Conservation (phyloP, 2,888 invertebrate species). For the Andrena hattorfiana region DNA sequence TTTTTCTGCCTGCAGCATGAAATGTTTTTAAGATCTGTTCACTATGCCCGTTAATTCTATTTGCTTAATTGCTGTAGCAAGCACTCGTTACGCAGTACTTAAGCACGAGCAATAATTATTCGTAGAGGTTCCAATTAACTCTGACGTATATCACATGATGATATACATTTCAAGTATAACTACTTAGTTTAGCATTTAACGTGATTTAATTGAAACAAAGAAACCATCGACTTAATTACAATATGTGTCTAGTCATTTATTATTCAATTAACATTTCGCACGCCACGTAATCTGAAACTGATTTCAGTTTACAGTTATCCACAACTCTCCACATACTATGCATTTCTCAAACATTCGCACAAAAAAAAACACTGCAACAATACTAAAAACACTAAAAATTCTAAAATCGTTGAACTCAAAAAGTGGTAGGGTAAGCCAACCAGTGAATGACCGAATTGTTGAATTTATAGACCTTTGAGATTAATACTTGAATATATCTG, state of each 20-base stretch:
- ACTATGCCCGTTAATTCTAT: background rate
- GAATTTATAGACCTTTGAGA: too few species aligned
- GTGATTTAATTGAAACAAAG: background rate
- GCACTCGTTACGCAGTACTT: background rate
- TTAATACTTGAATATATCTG: too few species aligned
- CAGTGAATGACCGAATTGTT: too few species aligned
- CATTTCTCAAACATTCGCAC: too few species aligned
- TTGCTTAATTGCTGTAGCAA: slow-evolving; percentile 10
- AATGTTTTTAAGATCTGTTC: background rate
- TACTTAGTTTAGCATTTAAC: background rate
- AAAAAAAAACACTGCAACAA: too few species aligned
- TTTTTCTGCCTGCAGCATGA: slow-evolving; percentile 33
- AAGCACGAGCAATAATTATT: slow-evolving; percentile 9
- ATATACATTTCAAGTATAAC: background rate
- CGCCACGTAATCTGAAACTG: too few species aligned
- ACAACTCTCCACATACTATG: too few species aligned
- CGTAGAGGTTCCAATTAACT: background rate
- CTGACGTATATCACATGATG: background rate
- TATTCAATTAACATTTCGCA: too few species aligned
- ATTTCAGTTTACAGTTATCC: too few species aligned
- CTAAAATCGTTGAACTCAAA: too few species aligned
- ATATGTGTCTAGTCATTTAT: background rate
- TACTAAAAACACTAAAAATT: too few species aligned
- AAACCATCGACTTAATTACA: background rate
- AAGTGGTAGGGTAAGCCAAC: too few species aligned